Conservation (phyloP, 2,113 vertebrate species). For the Nesoenas mayeri region DNA sequence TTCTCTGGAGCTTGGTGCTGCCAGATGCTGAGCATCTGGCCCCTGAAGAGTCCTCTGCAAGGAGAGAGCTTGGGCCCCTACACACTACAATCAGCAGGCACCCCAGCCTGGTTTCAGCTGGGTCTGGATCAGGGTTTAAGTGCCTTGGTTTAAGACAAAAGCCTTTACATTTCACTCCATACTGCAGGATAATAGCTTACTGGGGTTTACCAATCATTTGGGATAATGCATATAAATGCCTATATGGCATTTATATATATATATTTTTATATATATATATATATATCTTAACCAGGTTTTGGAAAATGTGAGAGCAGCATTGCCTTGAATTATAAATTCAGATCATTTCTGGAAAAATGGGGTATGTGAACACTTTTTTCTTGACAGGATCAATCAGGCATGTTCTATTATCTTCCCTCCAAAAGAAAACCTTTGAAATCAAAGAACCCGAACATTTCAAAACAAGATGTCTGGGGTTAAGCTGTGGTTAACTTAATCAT, state of each 20-base stretch:
- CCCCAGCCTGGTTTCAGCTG: neutral
- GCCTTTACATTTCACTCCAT: neutral
- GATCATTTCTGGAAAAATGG: neutral
- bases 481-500: conserved; percentile 41
- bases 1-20: neutral
- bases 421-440: conserved; percentile 3
- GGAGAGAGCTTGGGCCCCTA: neutral
- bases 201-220: neutral
- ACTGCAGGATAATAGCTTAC: neutral
- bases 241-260: neutral
- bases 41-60: accelerated
- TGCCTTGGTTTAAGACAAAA: neutral
- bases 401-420: neutral
- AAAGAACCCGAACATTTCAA: conserved; percentile 25
- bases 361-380: neutral
- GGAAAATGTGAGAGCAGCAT: neutral
- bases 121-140: neutral
- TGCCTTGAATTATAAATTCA: neutral
- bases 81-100: neutral
- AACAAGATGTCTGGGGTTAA: conserved; percentile 21
- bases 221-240: neutral
- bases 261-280: neutral
- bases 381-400: neutral
- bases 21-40: neutral
- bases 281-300: neutral